Conservation (phyloP, 2,113 vertebrate species). For the Sminthopsis crassicaudata region DNA sequence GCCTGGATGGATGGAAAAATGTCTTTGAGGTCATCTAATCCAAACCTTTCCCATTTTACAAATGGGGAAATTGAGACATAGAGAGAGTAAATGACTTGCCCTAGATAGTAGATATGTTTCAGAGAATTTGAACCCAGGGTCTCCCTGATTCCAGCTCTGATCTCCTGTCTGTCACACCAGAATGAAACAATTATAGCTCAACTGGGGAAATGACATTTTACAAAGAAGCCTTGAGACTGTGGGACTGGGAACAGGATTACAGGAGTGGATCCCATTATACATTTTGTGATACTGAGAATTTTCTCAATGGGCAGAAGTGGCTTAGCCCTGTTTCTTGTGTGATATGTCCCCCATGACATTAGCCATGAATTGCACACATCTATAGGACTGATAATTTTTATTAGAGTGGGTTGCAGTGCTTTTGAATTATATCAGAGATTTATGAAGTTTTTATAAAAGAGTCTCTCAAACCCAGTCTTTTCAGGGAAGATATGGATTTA, state of each 20-base stretch:
- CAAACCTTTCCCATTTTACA: not conserved
- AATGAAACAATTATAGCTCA: not conserved
- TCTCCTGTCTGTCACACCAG: not conserved
- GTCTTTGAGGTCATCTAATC: not conserved
- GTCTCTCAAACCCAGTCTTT: not conserved
- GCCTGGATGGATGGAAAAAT: accelerated
- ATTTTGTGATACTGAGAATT: not conserved
- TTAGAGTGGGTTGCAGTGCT: not conserved
- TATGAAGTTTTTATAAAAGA: not conserved
- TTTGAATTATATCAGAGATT: not conserved
- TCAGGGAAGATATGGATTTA: not conserved
- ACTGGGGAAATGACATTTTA: not conserved
- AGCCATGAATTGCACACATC: not conserved
- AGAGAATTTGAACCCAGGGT: not conserved
- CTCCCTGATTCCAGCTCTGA: not conserved
- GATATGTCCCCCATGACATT: not conserved
- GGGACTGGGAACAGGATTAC: not conserved
- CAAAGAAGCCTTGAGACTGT: not conserved
- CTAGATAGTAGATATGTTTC: not conserved
- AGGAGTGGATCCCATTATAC: not conserved
- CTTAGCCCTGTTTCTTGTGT: not conserved
- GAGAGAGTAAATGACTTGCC: not conserved
- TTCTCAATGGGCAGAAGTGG: not conserved
- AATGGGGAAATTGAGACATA: not conserved
- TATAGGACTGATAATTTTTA: not conserved